Percentiles rank a stretch among this genome's conserved stretches.
Evolutionary conservation across 2,113 vertebrate genomes (phyloP).

Genomic region (Pelvicachromis taeniatus): DNA sequence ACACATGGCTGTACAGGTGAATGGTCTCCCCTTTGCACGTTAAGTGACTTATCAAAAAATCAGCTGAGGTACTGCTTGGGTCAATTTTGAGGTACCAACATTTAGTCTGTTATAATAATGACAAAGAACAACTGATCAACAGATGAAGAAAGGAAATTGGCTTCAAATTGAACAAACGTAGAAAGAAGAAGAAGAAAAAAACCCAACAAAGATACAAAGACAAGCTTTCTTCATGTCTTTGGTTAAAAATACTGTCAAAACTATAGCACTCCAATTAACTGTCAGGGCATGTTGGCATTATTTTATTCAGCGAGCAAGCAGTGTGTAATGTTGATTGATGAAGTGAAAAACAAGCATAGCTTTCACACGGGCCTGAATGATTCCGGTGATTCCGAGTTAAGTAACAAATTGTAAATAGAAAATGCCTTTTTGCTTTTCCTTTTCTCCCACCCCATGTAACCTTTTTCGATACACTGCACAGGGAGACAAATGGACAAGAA

Average conservation of each 20-base stretch:
- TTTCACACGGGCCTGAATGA: slow-evolving; percentile 1
- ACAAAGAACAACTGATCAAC: slow-evolving; percentile 63
- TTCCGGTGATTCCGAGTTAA: neutral
- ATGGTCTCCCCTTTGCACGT: slow-evolving; percentile 63
- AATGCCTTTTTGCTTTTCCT: neutral
- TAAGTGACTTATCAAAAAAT: slow-evolving; percentile 76
- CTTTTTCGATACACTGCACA: slow-evolving; percentile 15
- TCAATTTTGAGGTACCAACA: slow-evolving; percentile 86
- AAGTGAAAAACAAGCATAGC: neutral
- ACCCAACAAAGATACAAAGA: slow-evolving; percentile 52
- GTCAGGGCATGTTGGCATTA: slow-evolving; percentile 48
- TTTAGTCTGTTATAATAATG: slow-evolving; percentile 73
- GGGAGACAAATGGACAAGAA: neutral
- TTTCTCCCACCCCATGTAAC: neutral
- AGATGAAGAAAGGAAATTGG: slow-evolving; percentile 52
- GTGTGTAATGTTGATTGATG: neutral
- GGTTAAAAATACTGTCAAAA: slow-evolving; percentile 85
- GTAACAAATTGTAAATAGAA: neutral
- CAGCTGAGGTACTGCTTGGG: slow-evolving; percentile 83
- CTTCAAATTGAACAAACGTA: slow-evolving; percentile 45
- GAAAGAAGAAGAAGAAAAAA: slow-evolving; percentile 46
- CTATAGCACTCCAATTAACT: slow-evolving; percentile 35
- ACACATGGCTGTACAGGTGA: slow-evolving; percentile 74
- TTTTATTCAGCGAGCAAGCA: neutral
- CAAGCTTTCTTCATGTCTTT: slow-evolving; percentile 87